These are phyloP conservation scores for Brenthis ino DNA, from an alignment of 2,888 invertebrate species.

Conservation along the genomic window DNA sequence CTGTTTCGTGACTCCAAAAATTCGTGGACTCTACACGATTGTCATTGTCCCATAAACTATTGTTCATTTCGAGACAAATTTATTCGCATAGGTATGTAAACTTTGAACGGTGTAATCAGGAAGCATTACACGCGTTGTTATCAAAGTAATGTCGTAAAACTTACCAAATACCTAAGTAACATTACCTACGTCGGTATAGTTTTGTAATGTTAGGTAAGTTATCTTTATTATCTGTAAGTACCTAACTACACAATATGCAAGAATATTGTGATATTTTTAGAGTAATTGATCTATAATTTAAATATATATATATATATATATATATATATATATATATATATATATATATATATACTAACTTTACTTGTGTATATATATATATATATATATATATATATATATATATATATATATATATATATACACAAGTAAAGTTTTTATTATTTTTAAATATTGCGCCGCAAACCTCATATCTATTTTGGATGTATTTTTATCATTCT, in stretches of 20 bases:
- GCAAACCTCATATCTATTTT: too few relatives aligned
- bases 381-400: too few relatives aligned
- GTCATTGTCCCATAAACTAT: constrained; percentile 33
- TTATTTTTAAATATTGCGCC: too few relatives aligned
- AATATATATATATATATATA: too few relatives aligned
- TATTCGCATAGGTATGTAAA: constrained; percentile 26
- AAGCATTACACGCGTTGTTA: constrained; percentile 18
- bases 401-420: too few relatives aligned
- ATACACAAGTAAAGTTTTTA: too few relatives aligned
- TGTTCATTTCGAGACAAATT: constrained; percentile 26
- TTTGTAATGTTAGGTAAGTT: constrained; percentile 14
- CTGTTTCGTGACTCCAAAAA: constrained; percentile 26
- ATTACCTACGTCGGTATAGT: not conserved
- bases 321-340: too few relatives aligned
- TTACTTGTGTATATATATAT: too few relatives aligned
- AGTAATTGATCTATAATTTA: too few relatives aligned
- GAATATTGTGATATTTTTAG: too few relatives aligned
- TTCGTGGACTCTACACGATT: constrained; percentile 21
- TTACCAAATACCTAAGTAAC: constrained; percentile 7
- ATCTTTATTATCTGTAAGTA: constrained; percentile 5
- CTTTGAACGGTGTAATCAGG: constrained; percentile 23
- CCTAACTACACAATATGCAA: not conserved
- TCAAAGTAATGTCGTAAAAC: constrained; percentile 15
- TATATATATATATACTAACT: too few relatives aligned
- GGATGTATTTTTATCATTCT: too few relatives aligned